phyloP scores from a whole-genome alignment of 2,113 vertebrate genomes.

The Alectura lathami region DNA sequence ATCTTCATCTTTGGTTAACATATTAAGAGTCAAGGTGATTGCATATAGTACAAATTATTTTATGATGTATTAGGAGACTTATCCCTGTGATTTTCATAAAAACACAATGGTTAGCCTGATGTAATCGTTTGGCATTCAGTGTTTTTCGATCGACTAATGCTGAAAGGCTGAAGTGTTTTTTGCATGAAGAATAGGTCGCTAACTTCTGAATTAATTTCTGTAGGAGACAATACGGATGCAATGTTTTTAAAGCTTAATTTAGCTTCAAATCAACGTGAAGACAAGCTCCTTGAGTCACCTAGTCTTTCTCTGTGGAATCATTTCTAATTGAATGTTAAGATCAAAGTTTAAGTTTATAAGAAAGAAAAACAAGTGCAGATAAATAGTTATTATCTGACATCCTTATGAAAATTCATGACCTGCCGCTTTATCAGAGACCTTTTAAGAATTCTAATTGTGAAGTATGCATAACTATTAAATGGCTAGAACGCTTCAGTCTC shows the following conservation, averaged over 20 bases:
- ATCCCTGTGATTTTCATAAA: neutral
- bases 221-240: conserved; percentile 16
- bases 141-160: neutral
- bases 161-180: conserved; percentile 13
- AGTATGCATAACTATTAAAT: conserved; percentile 80
- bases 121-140: conserved; percentile 21
- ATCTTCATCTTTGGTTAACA: neutral
- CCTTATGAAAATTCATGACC: conserved; percentile 85
- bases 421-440: conserved; percentile 76
- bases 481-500: conserved; percentile 75
- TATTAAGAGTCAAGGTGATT: neutral
- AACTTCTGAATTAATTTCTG: conserved; percentile 56
- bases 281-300: conserved; percentile 67
- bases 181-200: conserved; percentile 4
- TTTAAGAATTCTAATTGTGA: conserved; percentile 83
- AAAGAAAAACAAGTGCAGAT: conserved; percentile 86
- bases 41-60: conserved; percentile 1
- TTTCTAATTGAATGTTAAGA: conserved; percentile 85
- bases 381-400: conserved; percentile 83
- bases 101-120: conserved; percentile 12
- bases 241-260: conserved; percentile 58
- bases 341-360: conserved; percentile 87
- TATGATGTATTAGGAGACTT: neutral
- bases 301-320: conserved; percentile 72
- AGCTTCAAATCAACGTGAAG: conserved; percentile 62